These are phyloP conservation scores for Oryzias sinensis DNA, from an alignment of 2,797 vertebrate genomes.

Conservation along the genomic window DNA sequence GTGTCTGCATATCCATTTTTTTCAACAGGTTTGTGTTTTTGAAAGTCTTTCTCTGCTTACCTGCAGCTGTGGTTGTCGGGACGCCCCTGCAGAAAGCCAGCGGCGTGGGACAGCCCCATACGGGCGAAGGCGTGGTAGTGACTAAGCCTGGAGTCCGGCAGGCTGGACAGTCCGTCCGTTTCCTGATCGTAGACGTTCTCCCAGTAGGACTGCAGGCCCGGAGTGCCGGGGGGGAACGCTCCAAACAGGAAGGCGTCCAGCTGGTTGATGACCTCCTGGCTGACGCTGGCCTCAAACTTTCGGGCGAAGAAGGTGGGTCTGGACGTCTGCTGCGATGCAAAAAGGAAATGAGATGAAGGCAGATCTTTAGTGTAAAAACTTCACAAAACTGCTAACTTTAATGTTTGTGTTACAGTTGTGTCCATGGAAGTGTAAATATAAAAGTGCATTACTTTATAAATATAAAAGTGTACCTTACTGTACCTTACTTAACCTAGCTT, in stretches of 20 bases:
- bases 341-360: neutral
- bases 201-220: conserved; percentile 90
- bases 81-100: conserved; percentile 77
- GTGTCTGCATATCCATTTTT: too few relatives aligned
- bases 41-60: conserved; percentile 59
- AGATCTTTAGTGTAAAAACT: too few relatives aligned
- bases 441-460: too few relatives aligned
- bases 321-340: conserved; percentile 83
- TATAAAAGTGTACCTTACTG: too few relatives aligned
- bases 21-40: too few relatives aligned
- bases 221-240: conserved; percentile 76
- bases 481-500: too few relatives aligned
- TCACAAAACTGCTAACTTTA: too few relatives aligned
- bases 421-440: too few relatives aligned
- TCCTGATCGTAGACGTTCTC: conserved; percentile 87
- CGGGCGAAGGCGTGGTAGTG: conserved; percentile 89
- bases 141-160: conserved; percentile 83
- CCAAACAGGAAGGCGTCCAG: conserved; percentile 91
- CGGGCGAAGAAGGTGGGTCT: conserved; percentile 96
- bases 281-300: conserved; percentile 96
- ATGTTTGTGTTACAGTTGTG: too few relatives aligned
- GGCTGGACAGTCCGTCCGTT: conserved; percentile 79
- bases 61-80: conserved; percentile 86
- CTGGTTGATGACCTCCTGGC: conserved; percentile 92
- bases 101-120: conserved; percentile 83